phyloP scores from a whole-genome alignment of 2,113 vertebrate species.

The Buteo buteo region DNA sequence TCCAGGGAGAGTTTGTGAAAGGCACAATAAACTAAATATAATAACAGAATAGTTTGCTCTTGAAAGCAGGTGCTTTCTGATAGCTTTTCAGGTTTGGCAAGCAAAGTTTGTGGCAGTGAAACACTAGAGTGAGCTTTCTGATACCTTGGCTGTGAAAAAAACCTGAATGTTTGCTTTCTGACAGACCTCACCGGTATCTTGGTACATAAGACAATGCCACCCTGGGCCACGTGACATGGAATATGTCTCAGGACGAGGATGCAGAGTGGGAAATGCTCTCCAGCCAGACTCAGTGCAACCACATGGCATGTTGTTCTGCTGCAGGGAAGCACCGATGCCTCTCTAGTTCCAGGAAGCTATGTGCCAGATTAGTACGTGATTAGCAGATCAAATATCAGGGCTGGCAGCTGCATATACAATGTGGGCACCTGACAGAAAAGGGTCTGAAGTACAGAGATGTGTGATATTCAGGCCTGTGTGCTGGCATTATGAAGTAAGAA shows the following conservation, averaged over 20 bases:
- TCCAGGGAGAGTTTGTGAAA: slow-evolving; percentile 27
- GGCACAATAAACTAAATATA: slow-evolving; percentile 21
- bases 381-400: not conserved
- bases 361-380: not conserved
- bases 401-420: not conserved
- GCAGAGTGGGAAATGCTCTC: not conserved
- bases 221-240: not conserved
- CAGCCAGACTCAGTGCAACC: not conserved
- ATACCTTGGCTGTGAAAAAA: not conserved
- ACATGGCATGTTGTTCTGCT: not conserved
- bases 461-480: not conserved
- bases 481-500: not conserved
- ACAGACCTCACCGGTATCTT: not conserved
- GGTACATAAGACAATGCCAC: not conserved
- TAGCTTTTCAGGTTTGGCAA: not conserved
- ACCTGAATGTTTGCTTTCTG: not conserved
- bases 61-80: slow-evolving; percentile 9
- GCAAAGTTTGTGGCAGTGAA: not conserved
- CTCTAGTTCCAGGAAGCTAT: not conserved
- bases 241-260: not conserved
- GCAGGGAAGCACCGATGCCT: not conserved
- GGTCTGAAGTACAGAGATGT: accelerated
- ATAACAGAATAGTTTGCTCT: not conserved
- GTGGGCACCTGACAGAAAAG: not conserved
- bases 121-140: not conserved